Conservation (phyloP, 2,888 invertebrate genomes). For the Aleiodes testaceus region DNA sequence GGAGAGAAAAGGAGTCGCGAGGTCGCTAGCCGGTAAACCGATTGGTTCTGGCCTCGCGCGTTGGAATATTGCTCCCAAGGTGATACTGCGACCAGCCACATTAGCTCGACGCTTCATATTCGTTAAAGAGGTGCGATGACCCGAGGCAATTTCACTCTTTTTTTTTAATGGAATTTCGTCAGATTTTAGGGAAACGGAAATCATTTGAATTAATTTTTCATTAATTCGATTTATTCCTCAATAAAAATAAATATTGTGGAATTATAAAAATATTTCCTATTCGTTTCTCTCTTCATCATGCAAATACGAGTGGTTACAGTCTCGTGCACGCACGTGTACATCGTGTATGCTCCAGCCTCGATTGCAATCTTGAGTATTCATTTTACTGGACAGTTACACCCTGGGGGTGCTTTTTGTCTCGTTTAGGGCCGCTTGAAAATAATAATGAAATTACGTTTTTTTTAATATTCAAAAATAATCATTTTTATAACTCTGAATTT, state of each 20-base stretch:
- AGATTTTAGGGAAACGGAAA: neutral
- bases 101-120: constrained; percentile 42
- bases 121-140: constrained; percentile 41
- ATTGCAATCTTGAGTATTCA: constrained; percentile 41
- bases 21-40: constrained; percentile 56
- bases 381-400: constrained; percentile 39
- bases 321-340: constrained; percentile 38
- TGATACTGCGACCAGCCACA: constrained; percentile 41
- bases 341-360: constrained; percentile 28
- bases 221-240: too few relatives aligned
- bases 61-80: constrained; percentile 52
- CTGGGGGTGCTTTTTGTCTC: constrained; percentile 38
- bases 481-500: too few relatives aligned
- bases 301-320: constrained; percentile 28
- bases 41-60: constrained; percentile 55
- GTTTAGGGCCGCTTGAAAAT: constrained; percentile 18
- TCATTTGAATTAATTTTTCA: neutral
- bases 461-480: too few relatives aligned
- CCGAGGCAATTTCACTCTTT: constrained; percentile 20
- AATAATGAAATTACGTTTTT: too few relatives aligned
- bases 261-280: too few relatives aligned
- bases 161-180: neutral
- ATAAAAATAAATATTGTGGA: too few relatives aligned
- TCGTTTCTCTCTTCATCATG: too few relatives aligned
- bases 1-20: constrained; percentile 36